These are phyloP conservation scores for Oxytorus armatus DNA, from an alignment of 2,888 invertebrate genomes.

Conservation along the genomic window DNA sequence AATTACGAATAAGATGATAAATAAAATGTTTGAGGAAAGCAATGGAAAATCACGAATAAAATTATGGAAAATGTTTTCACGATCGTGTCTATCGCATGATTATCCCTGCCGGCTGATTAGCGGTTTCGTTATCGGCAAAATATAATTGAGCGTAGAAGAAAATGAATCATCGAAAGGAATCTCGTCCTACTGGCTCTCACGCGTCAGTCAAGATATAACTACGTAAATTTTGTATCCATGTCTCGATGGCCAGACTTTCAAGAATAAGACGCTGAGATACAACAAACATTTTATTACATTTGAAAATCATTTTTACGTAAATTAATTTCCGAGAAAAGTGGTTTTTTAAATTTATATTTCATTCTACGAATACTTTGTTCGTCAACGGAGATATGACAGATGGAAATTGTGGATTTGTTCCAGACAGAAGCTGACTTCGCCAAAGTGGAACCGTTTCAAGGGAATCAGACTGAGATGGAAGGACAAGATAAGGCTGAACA, in stretches of 20 bases:
- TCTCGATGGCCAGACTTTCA: too few species aligned
- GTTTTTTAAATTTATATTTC: background rate
- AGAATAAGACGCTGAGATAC: too few species aligned
- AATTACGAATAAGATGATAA: background rate
- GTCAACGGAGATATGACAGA: constrained; percentile 56
- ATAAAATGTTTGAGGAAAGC: constrained; percentile 3
- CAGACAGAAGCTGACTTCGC: constrained; percentile 99
- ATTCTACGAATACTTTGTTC: background rate
- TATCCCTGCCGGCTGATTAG: constrained; percentile 38
- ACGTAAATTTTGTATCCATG: too few species aligned
- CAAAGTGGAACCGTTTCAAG: constrained; percentile 99
- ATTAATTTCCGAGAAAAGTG: background rate
- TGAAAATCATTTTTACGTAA: too few species aligned
- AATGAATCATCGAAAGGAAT: constrained; percentile 34
- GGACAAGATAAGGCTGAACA: constrained; percentile 99
- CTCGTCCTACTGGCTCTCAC: too few species aligned
- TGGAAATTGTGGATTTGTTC: constrained; percentile 83
- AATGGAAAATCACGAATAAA: constrained; percentile 52
- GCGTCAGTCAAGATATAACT: too few species aligned
- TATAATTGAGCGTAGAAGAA: constrained; percentile 24
- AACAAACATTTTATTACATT: too few species aligned
- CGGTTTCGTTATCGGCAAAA: constrained; percentile 51
- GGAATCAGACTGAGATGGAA: constrained; percentile 98
- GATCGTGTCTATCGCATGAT: constrained; percentile 37
- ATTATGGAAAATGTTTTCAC: constrained; percentile 31